Evolutionary conservation across 2,888 invertebrate genomes (phyloP).

Genomic region (Spilosoma lubricipeda): DNA sequence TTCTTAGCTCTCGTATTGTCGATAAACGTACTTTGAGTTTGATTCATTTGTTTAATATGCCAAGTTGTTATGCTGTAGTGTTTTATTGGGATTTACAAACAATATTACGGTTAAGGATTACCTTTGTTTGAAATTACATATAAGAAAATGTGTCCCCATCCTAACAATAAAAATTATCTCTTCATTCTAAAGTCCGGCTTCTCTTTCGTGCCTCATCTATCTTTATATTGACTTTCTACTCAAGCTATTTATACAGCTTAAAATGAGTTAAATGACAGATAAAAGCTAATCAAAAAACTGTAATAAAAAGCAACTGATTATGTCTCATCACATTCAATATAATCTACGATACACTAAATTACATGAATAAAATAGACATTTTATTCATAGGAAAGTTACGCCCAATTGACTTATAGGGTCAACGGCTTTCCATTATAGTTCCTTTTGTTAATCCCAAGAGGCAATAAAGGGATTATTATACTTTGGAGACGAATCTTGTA

Average conservation of each 20-base stretch:
- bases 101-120: no score
- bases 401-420: conserved; percentile 8
- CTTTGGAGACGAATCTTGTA: neutral
- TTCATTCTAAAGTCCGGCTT: neutral
- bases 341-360: neutral
- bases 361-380: neutral
- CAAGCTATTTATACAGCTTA: neutral
- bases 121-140: no score
- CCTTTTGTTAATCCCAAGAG: conserved; percentile 16
- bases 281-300: neutral
- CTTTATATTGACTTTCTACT: no score
- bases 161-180: neutral
- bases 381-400: neutral
- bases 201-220: neutral
- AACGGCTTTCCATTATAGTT: conserved; percentile 17
- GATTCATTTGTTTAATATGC: no score
- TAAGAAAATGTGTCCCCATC: neutral
- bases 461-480: conserved; percentile 19
- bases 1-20: neutral
- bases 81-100: no score
- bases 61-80: no score
- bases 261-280: neutral
- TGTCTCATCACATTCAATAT: neutral
- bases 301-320: neutral
- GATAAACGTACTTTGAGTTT: no score